A percentile compares a stretch with the other conserved stretches of the same genome.
Conservation (phyloP, 2,797 vertebrate genomes). For the Neoniphon sammara region DNA sequence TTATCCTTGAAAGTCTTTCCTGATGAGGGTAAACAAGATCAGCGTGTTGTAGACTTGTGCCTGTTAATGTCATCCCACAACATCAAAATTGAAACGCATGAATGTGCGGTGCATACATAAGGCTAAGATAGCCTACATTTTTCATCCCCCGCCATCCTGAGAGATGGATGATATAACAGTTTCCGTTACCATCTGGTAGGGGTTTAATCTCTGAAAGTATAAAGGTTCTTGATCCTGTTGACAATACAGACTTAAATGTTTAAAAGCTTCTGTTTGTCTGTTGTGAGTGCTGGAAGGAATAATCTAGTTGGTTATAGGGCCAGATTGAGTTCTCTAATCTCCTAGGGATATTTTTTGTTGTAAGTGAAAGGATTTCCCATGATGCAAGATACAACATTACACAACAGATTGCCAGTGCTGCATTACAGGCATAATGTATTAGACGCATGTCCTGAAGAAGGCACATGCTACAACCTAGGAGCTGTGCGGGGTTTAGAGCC, state of each 20-base stretch:
- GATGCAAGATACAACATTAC: conserved; percentile 62
- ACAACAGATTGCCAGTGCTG: conserved; percentile 56
- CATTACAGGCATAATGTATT: conserved; percentile 33
- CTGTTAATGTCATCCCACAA: conserved; percentile 38
- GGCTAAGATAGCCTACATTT: conserved; percentile 56
- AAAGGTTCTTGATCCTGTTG: conserved; percentile 71
- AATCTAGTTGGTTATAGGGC: conserved; percentile 71
- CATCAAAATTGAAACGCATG: conserved; percentile 38
- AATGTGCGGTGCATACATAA: conserved; percentile 30
- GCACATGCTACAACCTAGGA: conserved; percentile 26
- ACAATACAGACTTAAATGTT: conserved; percentile 72
- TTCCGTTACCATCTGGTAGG: conserved; percentile 73
- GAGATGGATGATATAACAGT: conserved; percentile 67
- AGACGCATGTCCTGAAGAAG: conserved; percentile 46
- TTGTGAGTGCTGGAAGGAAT: conserved; percentile 66
- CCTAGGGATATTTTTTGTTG: conserved; percentile 57
- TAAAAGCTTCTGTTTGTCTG: conserved; percentile 67
- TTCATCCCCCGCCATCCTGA: conserved; percentile 60
- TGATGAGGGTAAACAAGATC: conserved; percentile 26
- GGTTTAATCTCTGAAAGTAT: conserved; percentile 69
- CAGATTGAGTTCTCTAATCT: conserved; percentile 76
- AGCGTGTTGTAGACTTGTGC: conserved; percentile 40
- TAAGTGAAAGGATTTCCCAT: conserved; percentile 69
- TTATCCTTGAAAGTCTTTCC: conserved; percentile 16
- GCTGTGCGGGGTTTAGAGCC: conserved; percentile 48